Percentiles rank a stretch among this genome's conserved stretches.
phyloP scores from a whole-genome alignment of 2,113 vertebrate genomes.

The Sisor rabdophorus region DNA sequence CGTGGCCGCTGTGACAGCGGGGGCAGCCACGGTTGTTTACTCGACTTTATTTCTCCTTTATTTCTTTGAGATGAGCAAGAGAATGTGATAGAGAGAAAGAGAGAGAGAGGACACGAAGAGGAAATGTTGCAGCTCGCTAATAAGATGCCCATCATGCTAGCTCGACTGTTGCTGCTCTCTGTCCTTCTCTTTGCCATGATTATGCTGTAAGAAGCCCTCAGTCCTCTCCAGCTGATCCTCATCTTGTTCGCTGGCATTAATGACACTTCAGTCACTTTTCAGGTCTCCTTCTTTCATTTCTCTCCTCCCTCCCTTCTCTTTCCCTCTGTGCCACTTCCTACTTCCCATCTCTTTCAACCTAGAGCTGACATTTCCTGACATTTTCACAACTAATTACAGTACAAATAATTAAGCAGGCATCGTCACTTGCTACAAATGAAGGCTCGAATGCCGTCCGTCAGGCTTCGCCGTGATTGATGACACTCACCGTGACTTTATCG shows the following conservation, averaged over 20 bases:
- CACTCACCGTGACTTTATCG: constrained; percentile 98
- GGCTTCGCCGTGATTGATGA: constrained; percentile 90
- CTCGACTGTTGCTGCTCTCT: constrained; percentile 76
- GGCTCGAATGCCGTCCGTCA: constrained; percentile 98
- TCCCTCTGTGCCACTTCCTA: constrained; percentile 82
- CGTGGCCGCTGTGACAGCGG: constrained; percentile 69
- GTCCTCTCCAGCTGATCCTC: constrained; percentile 86
- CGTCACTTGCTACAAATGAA: constrained; percentile 99
- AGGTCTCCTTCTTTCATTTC: constrained; percentile 88
- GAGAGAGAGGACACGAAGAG: constrained; percentile 66
- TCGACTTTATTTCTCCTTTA: constrained; percentile 76
- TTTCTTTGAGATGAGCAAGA: constrained; percentile 65
- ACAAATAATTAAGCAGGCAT: constrained; percentile 99
- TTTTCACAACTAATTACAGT: constrained; percentile 99
- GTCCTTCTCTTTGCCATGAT: constrained; percentile 74
- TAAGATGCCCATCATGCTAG: constrained; percentile 86
- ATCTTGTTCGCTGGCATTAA: constrained; percentile 98
- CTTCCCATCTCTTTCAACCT: constrained; percentile 82
- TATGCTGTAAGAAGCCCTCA: constrained; percentile 87
- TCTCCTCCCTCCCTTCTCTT: constrained; percentile 59
- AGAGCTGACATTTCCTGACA: constrained; percentile 99
- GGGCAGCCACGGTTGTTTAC: constrained; percentile 76
- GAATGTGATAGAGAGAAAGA: constrained; percentile 44
- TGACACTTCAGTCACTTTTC: constrained; percentile 99
- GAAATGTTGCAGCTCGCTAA: constrained; percentile 84